Evolutionary conservation across 2,888 invertebrate genomes (phyloP).

Genomic region (Netelia fuscicornis): DNA sequence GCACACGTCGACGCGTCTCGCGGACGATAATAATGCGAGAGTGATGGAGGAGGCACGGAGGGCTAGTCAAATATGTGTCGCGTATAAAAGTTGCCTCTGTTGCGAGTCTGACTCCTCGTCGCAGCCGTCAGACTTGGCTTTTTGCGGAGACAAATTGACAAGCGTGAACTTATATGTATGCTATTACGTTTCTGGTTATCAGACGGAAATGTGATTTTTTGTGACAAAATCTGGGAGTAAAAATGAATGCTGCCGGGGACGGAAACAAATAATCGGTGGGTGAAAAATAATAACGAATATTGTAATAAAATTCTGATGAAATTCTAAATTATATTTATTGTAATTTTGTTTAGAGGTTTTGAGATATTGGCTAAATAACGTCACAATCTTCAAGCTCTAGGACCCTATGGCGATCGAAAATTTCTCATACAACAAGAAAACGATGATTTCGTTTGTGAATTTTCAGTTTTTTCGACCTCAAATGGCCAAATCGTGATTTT

Average conservation of each 20-base stretch:
- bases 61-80: slow-evolving; percentile 36
- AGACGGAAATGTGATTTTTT: slow-evolving; percentile 33
- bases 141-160: slow-evolving; percentile 4
- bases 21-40: slow-evolving; percentile 34
- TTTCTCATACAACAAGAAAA: too few species aligned
- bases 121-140: background rate
- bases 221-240: background rate
- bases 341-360: too few species aligned
- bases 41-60: background rate
- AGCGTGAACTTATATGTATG: background rate
- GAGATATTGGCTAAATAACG: too few species aligned
- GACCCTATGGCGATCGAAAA: too few species aligned
- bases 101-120: background rate
- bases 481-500: too few species aligned
- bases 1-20: slow-evolving; percentile 7
- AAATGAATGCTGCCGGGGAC: background rate
- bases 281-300: slow-evolving; percentile 4
- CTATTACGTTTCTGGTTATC: background rate
- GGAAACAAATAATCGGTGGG: background rate
- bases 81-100: slow-evolving; percentile 30
- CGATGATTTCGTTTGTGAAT: too few species aligned
- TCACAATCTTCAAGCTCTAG: too few species aligned
- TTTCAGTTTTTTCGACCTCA: too few species aligned
- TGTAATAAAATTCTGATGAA: too few species aligned
- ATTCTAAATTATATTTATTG: too few species aligned